Conservation (phyloP, 2,113 vertebrate species). For the Poeciliopsis prolifica region DNA sequence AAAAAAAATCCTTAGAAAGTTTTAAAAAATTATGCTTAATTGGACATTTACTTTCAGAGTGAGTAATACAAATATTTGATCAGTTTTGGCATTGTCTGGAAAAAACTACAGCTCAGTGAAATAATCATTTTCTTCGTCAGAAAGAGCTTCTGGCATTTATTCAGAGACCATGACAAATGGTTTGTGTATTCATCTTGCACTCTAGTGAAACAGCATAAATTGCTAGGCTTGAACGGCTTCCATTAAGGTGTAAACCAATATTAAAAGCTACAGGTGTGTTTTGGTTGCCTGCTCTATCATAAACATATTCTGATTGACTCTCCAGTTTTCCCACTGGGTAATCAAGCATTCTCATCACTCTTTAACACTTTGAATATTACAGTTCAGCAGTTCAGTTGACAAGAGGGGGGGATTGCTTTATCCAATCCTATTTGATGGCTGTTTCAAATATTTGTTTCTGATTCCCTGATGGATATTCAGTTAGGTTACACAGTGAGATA, state of each 20-base stretch:
- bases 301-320: slow-evolving; percentile 66
- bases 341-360: slow-evolving; percentile 68
- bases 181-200: slow-evolving; percentile 45
- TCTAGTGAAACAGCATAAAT: slow-evolving; percentile 36
- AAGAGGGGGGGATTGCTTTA: neutral
- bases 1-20: neutral
- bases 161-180: slow-evolving; percentile 22
- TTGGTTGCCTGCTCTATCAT: slow-evolving; percentile 46
- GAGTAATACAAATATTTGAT: neutral
- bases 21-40: neutral
- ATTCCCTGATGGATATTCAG: slow-evolving; percentile 30
- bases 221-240: slow-evolving; percentile 39
- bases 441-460: slow-evolving; percentile 23
- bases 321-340: slow-evolving; percentile 66
- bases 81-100: neutral
- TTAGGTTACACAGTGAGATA: neutral
- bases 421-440: slow-evolving; percentile 14
- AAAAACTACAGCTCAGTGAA: slow-evolving; percentile 9
- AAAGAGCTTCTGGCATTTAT: slow-evolving; percentile 40
- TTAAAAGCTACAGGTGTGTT: slow-evolving; percentile 63
- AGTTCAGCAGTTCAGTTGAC: slow-evolving; percentile 15
- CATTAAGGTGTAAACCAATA: slow-evolving; percentile 55
- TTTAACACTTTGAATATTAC: slow-evolving; percentile 66
- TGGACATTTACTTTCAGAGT: neutral
- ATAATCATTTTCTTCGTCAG: slow-evolving; percentile 29